phyloP scores from a whole-genome alignment of 2,113 vertebrate genomes.

The Numida meleagris region DNA sequence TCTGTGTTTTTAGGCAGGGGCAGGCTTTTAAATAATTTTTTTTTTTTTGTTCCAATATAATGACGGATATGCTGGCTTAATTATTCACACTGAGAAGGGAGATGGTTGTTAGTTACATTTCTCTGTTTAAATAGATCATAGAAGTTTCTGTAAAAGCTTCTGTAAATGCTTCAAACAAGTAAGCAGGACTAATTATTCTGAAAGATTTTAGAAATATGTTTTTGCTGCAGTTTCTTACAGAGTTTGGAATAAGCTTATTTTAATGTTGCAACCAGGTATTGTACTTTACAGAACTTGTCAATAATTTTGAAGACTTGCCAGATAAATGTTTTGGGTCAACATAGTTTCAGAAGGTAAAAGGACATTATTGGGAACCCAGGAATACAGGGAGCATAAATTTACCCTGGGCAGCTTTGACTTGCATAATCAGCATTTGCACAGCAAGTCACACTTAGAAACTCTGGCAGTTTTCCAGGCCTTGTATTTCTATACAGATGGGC shows the following conservation, averaged over 20 bases:
- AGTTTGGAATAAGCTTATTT: background rate
- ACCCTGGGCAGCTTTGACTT: conserved; percentile 50
- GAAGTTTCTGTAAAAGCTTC: background rate
- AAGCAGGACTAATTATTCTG: background rate
- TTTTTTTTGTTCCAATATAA: background rate
- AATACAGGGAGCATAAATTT: conserved; percentile 37
- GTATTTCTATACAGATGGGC: conserved; percentile 17
- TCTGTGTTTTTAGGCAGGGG: background rate
- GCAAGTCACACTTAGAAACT: conserved; percentile 56
- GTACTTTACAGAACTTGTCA: background rate
- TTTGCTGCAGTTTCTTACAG: background rate
- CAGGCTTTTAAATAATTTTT: background rate
- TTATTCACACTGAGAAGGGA: background rate
- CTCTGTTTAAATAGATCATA: background rate
- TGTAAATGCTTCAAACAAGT: background rate
- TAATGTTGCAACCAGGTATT: background rate
- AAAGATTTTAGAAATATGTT: background rate
- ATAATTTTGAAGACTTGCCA: background rate
- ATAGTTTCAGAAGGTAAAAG: background rate
- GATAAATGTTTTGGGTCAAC: background rate
- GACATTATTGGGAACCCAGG: conserved; percentile 6
- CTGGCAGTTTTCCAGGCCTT: conserved; percentile 34
- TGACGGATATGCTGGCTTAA: background rate
- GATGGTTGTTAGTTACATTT: background rate
- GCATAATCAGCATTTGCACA: conserved; percentile 55